A percentile compares a stretch with the other conserved stretches of the same genome.
phyloP scores from a whole-genome alignment of 2,797 vertebrate genomes.

The Sarcoramphus papa region DNA sequence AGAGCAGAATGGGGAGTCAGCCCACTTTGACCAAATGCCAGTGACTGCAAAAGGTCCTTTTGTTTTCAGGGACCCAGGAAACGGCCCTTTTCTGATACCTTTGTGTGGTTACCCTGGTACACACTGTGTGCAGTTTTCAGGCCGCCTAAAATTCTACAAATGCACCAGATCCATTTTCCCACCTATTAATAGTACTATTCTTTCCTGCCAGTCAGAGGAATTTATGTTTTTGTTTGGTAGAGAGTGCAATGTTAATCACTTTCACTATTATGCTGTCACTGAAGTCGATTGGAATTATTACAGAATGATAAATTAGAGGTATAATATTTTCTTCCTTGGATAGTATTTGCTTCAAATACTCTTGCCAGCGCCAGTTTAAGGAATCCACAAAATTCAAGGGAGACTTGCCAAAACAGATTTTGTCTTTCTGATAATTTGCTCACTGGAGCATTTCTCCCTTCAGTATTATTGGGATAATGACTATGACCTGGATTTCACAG shows the following conservation, averaged over 20 bases:
- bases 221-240: neutral
- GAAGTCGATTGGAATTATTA: neutral
- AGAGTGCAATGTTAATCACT: neutral
- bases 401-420: neutral
- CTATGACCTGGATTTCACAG: neutral
- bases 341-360: neutral
- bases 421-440: conserved; percentile 11
- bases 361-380: neutral
- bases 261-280: neutral
- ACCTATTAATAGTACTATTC: neutral
- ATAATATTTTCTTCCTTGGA: neutral
- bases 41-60: neutral
- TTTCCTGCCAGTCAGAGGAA: neutral
- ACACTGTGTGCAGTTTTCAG: neutral
- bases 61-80: neutral
- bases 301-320: neutral
- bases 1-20: neutral
- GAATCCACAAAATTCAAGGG: neutral
- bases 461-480: neutral
- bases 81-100: neutral
- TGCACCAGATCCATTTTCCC: neutral
- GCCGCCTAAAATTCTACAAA: neutral
- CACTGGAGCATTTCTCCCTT: neutral
- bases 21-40: neutral
- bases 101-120: neutral